Evolutionary conservation across 2,888 invertebrate species (phyloP), one percentile per base, ranked within the genome.

Genomic region (Thereva nobilitata): DNA sequence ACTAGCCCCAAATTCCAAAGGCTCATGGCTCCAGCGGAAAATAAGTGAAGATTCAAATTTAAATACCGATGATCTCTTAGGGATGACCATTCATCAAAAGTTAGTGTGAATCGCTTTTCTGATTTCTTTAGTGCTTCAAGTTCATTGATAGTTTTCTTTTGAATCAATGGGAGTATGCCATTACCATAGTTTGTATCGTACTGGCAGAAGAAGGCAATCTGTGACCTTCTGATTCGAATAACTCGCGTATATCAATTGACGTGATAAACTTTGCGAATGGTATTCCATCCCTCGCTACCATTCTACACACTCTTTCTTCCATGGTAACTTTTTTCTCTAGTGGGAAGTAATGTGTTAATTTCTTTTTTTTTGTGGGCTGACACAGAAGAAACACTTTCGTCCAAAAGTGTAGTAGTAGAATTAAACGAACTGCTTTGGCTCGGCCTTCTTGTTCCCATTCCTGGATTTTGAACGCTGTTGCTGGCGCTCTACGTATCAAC

Each of bases 151-250:
- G 45, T 45, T 45, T 45, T 45, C 45, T 45, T 45, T 45, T 45
- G 6, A 45, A 45, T 45, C 45, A 9, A 45, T 45, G n/a, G n/a
- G n/a, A 4, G 45, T 45, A 7, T 9, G n/a, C 9, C 45, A 45
- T 45, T 45, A 45, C 45, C 45, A 45, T 45, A 45, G 45, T 9
- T 45, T 45, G 45, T 7, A 45, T 45, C 45, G 45, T 6, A 45
- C 45, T 45, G 45, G 9, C 45, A 45, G 45, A 45, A 45, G 45
- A 45, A 45, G 45, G 45, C 45, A 45, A 45, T 45, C n/a, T 45
- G 45, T 45, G 45, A 4, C 45, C 45, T 45, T 45, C 45, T 9
- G 45, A 45, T 45, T 45, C 45, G n/a, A 45, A 45, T 45, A 45
- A 9, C 10, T 45, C 6, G 45, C 45, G 45, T 10, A 45, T 45